phyloP scores from a whole-genome alignment of 2,113 vertebrate species.

The Oryzias melastigma region DNA sequence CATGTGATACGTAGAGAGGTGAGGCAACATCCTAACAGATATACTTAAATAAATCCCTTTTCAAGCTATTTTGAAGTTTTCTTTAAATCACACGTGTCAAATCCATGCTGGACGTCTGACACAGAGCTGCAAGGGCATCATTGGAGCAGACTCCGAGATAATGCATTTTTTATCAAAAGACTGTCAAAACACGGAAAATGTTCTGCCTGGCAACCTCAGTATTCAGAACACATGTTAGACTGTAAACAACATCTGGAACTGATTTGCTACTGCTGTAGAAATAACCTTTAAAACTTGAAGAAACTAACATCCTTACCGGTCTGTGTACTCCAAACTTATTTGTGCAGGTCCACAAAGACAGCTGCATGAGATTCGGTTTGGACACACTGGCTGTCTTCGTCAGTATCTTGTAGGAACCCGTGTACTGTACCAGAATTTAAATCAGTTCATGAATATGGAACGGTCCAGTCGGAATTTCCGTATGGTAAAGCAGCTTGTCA shows the following conservation, averaged over 20 bases:
- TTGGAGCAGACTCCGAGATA: conserved; percentile 12
- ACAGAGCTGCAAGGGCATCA: conserved; percentile 5
- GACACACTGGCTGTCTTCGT: conserved; percentile 62
- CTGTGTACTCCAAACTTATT: conserved; percentile 31
- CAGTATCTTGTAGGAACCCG: conserved; percentile 69
- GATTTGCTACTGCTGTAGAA: conserved; percentile 34
- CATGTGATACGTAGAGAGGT: background rate
- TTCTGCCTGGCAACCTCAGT: conserved; percentile 12
- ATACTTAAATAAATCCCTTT: background rate
- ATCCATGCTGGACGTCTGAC: conserved; percentile 7
- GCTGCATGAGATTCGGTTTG: conserved; percentile 55
- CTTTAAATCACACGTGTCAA: conserved; percentile 10
- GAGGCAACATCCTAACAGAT: conserved; percentile 1
- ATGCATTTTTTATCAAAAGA: conserved; percentile 41
- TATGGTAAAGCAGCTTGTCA: conserved; percentile 80
- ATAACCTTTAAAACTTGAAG: conserved; percentile 44
- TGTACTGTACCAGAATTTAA: conserved; percentile 78
- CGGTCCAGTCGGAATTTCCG: conserved; percentile 74
- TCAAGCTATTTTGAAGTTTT: conserved; percentile 10
- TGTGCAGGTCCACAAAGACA: conserved; percentile 56
- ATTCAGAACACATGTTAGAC: conserved; percentile 10
- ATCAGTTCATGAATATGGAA: conserved; percentile 83
- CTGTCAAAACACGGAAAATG: conserved; percentile 15
- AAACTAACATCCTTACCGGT: conserved; percentile 38
- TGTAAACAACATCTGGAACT: conserved; percentile 39